Base-by-base conservation (phyloP, 2,888 invertebrate species). In the Trissolcus brochymenae region DNA sequence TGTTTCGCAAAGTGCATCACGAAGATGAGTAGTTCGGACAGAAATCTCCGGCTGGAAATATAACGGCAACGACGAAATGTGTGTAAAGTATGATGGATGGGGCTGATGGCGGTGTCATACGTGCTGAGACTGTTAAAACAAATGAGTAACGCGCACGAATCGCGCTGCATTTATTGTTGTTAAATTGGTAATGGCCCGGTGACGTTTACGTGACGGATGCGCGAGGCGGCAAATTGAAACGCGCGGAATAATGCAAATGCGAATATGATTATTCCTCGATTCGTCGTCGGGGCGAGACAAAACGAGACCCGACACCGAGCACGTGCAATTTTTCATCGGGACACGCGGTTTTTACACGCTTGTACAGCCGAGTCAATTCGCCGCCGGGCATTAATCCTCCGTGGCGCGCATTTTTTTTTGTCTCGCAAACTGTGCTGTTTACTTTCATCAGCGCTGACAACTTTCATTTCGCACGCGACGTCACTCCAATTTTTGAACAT, bases 11-110 rank as follows among this genome's bases (percentile, higher is more conserved):
- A 35, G 46, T 46, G 16, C 14, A 46, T 46, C 7, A 46, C 6
- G 14, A 46, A 16, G 46, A 46, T 46, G 46, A 46, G 46, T 16
- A 16, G n/a, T 46, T 46, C 6, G 46, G 46, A 49, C 25, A 46
- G 41, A 72, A 65, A 72, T 65, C 60, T 73, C 29, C 46, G 46
- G 29, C 56, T 72, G 60, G 66, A 73, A 73, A 73, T 66, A 50
- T 60, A 72, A 55, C 55, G 60, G 35, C 25, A 19, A 55, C 55
- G 60, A 50, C 25, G 29, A 40, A 55, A 49, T 59, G 43, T 65
- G 59, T 65, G 17, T 49, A 65, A 65, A 65, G 57, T 13, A 21
- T 60, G 54, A 73, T 73, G 43, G 60, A 73, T 66, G 16, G 19
- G 46, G 17, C 14, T 40, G 6, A 49, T 11, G 57, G 17, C 50